Percentiles rank a stretch among this genome's conserved stretches.
These are phyloP conservation scores for Axea sp. DNA, from an alignment of 2,888 invertebrate genomes.

Conservation along the genomic window DNA sequence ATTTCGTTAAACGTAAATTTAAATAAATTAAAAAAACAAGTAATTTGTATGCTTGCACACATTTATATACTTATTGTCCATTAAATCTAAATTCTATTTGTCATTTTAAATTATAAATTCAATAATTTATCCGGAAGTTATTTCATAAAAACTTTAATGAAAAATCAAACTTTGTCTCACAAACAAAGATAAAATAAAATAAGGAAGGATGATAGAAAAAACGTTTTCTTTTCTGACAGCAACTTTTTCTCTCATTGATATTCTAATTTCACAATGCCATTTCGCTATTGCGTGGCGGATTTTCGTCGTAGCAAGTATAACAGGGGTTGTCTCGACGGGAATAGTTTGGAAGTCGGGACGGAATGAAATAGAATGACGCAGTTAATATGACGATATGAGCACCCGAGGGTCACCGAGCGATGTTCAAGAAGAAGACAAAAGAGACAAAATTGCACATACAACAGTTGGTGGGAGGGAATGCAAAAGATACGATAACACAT, in stretches of 20 bases:
- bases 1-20: no score
- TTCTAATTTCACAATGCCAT: conserved; percentile 38
- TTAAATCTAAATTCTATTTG: no score
- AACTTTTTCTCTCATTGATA: conserved; percentile 42
- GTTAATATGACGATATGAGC: conserved; percentile 57
- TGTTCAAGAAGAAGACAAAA: conserved; percentile 43
- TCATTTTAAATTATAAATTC: no score
- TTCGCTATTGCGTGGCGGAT: conserved; percentile 27
- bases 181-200: no score
- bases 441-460: conserved; percentile 26
- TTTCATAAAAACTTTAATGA: no score
- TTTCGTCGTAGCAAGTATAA: conserved; percentile 27
- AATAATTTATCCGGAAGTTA: no score
- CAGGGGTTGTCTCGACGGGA: conserved; percentile 28
- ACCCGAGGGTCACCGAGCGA: conserved; percentile 51
- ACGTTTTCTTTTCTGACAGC: background rate
- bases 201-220: no score
- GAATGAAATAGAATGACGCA: conserved; percentile 60
- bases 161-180: no score
- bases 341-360: conserved; percentile 40
- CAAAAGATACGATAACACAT: conserved; percentile 17
- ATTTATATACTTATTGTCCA: no score
- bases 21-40: no score
- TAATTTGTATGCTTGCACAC: no score
- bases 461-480: conserved; percentile 7